These are phyloP conservation scores for Mandrillus leucophaeus DNA, from an alignment of 2,113 vertebrate species.

Conservation along the genomic window DNA sequence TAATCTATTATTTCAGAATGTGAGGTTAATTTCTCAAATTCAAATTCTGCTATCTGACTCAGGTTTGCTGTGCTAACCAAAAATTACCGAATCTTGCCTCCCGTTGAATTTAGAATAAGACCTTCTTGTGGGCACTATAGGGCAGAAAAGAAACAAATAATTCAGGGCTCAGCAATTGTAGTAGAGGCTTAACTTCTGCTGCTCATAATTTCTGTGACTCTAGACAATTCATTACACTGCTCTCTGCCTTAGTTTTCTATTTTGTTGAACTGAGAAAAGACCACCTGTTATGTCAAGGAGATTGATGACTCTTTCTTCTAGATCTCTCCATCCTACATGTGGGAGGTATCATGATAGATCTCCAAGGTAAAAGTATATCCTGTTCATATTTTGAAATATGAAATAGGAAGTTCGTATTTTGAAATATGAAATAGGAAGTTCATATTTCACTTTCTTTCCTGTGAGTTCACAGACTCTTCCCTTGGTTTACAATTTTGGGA, in stretches of 20 bases:
- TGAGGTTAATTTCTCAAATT: background rate
- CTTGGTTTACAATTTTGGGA: constrained; percentile 19
- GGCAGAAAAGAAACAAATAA: background rate
- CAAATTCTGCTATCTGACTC: background rate
- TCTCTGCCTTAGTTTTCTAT: background rate
- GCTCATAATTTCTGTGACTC: background rate
- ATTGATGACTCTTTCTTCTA: background rate
- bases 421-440: background rate
- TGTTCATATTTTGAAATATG: background rate
- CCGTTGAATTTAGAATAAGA: background rate
- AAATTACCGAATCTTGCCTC: background rate
- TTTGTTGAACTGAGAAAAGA: constrained; percentile 31
- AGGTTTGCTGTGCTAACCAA: background rate
- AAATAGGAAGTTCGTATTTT: background rate
- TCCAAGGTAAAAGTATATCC: background rate
- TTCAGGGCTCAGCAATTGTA: background rate
- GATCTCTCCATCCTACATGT: background rate
- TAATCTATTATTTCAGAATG: background rate
- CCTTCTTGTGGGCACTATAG: background rate
- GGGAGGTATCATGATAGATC: background rate
- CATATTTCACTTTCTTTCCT: background rate
- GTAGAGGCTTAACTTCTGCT: background rate
- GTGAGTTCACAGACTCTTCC: background rate
- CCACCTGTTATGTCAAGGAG: background rate
- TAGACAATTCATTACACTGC: background rate